Percentiles rank a stretch among this genome's conserved stretches.
Evolutionary conservation across 1,140 invertebrate species (phyloP).

Genomic region (Diuraphis noxia): DNA sequence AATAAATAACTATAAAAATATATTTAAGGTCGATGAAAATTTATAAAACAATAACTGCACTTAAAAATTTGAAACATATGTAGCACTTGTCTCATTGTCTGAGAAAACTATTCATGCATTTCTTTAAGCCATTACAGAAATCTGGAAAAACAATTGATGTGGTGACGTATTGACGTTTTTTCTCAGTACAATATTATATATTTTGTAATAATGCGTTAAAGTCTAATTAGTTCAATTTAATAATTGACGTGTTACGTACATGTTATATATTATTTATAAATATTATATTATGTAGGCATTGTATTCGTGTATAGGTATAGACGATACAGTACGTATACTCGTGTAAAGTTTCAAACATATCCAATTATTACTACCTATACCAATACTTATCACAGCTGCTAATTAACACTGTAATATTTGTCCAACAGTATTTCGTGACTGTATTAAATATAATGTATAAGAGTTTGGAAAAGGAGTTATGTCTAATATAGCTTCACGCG

Average conservation of each 20-base stretch:
- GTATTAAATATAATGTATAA: not conserved
- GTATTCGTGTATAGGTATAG: not conserved
- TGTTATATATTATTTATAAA: not conserved
- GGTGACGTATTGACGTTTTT: not conserved
- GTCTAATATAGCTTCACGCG: not conserved
- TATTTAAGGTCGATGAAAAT: not conserved
- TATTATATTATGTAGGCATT: no score
- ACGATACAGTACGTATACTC: not conserved
- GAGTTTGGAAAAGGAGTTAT: not conserved
- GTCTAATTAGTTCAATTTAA: not conserved
- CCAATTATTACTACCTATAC: not conserved
- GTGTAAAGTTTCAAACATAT: not conserved
- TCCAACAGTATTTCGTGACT: not conserved
- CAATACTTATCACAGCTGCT: constrained; percentile 17
- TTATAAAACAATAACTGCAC: not conserved
- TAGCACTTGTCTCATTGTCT: not conserved
- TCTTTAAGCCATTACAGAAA: not conserved
- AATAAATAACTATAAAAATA: not conserved
- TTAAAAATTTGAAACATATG: not conserved
- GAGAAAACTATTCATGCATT: not conserved
- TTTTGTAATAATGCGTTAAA: not conserved
- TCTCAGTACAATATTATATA: not conserved
- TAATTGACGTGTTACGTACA: not conserved
- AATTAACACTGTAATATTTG: not conserved
- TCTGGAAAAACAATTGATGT: not conserved